Evolutionary conservation across 2,797 vertebrate species (phyloP).

Genomic region (Labeo calbasu): DNA sequence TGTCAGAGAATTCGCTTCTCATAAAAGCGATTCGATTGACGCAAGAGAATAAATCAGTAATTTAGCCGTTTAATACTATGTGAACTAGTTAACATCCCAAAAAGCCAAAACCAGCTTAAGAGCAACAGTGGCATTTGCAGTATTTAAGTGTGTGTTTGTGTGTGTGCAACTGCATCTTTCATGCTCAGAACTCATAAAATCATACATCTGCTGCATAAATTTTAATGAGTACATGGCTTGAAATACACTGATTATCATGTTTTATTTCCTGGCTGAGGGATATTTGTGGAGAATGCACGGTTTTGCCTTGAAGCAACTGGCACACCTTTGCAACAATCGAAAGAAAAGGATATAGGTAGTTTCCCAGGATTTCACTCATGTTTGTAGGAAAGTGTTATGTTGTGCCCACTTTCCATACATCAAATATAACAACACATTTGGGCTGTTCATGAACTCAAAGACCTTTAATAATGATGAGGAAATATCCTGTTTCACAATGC

Average conservation of each 20-base stretch:
- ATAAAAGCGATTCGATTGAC: conserved; percentile 3
- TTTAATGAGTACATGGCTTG: conserved; percentile 46
- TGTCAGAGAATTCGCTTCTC: conserved; percentile 12
- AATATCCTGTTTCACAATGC: not conserved
- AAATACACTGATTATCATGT: conserved; percentile 41
- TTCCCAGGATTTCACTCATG: conserved; percentile 12
- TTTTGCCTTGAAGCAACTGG: conserved; percentile 36
- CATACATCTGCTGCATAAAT: conserved; percentile 55
- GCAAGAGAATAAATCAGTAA: conserved; percentile 21
- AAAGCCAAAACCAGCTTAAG: conserved; percentile 10
- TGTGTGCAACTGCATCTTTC: not conserved
- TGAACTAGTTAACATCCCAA: conserved; percentile 4
- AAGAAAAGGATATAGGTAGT: conserved; percentile 12
- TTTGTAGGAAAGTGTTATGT: not conserved
- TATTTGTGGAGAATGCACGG: conserved; percentile 31
- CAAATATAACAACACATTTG: not conserved
- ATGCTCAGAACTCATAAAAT: conserved; percentile 52
- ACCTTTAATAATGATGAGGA: not conserved
- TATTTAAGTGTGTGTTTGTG: conserved; percentile 17
- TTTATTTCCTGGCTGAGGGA: conserved; percentile 40
- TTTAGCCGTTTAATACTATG: not conserved
- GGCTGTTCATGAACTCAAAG: not conserved
- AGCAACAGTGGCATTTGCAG: conserved; percentile 12
- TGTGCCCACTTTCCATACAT: conserved; percentile 11
- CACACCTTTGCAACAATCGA: not conserved